A percentile compares a stretch with the other conserved stretches of the same genome.
phyloP scores from a whole-genome alignment of 2,888 invertebrate genomes.

The Epinotia ramella region DNA sequence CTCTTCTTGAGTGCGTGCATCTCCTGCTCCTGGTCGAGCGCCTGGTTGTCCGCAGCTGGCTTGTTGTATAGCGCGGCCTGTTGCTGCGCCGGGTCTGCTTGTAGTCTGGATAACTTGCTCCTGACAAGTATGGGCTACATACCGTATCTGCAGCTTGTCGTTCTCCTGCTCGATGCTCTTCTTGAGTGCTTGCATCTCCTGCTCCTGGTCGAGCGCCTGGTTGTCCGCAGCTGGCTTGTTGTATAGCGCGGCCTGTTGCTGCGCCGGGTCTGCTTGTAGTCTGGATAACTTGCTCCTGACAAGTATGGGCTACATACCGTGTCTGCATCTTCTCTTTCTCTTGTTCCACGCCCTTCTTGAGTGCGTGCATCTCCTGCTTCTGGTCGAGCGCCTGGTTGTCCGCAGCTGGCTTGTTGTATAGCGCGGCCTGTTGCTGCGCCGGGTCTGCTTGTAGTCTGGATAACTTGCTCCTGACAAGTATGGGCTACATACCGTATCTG shows the following conservation, averaged over 20 bases:
- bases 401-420: constrained; percentile 94
- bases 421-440: constrained; percentile 87
- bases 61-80: constrained; percentile 90
- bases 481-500: constrained; percentile 3
- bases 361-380: no score
- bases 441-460: constrained; percentile 93
- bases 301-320: constrained; percentile 2
- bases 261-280: constrained; percentile 94
- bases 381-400: constrained; percentile 93
- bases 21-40: constrained; percentile 85
- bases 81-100: constrained; percentile 94
- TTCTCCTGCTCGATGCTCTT: no score
- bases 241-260: constrained; percentile 88
- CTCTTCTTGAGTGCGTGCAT: no score
- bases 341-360: no score
- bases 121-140: constrained; percentile 1
- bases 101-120: constrained; percentile 81
- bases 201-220: constrained; percentile 89
- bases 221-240: constrained; percentile 96
- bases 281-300: constrained; percentile 52
- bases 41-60: constrained; percentile 93
- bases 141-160: no score
- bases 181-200: no score
- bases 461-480: not conserved
- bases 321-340: no score